These are phyloP conservation scores for Dioctria rufipes DNA, from an alignment of 2,888 invertebrate genomes.

Conservation along the genomic window DNA sequence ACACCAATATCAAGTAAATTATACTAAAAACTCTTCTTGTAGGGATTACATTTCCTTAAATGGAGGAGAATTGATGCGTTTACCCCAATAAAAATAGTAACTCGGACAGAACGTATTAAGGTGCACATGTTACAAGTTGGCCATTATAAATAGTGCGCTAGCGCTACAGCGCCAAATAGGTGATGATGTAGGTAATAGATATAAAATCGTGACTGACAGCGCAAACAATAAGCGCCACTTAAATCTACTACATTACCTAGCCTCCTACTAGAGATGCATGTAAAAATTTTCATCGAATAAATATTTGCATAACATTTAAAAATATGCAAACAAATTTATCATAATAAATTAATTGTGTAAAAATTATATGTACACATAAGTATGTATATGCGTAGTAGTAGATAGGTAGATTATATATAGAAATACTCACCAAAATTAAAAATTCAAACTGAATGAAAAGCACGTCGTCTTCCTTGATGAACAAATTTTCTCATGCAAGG, in stretches of 20 bases:
- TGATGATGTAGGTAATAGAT: no score
- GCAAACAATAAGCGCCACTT: neutral
- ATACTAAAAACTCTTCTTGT: no score
- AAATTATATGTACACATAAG: no score
- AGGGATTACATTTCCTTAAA: no score
- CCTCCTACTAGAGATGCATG: conserved; percentile 17
- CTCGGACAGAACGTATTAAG: no score
- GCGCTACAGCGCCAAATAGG: no score
- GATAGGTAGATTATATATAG: neutral
- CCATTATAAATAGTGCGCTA: no score
- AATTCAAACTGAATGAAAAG: conserved; percentile 52
- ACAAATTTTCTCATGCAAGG: conserved; percentile 43
- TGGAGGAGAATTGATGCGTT: no score
- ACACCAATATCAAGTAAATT: no score
- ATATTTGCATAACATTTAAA: conserved; percentile 30
- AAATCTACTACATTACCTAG: neutral
- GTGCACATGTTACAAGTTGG: no score
- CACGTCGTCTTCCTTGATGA: conserved; percentile 47
- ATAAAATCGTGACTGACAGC: conserved; percentile 1
- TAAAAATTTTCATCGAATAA: conserved; percentile 26
- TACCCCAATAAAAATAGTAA: no score
- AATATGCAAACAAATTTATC: conserved; percentile 15
- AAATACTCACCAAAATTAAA: conserved; percentile 51
- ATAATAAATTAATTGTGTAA: neutral
- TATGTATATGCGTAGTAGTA: neutral